These are phyloP conservation scores for Ichneumoninae sp. DNA, from an alignment of 2,888 invertebrate species.

Conservation along the genomic window DNA sequence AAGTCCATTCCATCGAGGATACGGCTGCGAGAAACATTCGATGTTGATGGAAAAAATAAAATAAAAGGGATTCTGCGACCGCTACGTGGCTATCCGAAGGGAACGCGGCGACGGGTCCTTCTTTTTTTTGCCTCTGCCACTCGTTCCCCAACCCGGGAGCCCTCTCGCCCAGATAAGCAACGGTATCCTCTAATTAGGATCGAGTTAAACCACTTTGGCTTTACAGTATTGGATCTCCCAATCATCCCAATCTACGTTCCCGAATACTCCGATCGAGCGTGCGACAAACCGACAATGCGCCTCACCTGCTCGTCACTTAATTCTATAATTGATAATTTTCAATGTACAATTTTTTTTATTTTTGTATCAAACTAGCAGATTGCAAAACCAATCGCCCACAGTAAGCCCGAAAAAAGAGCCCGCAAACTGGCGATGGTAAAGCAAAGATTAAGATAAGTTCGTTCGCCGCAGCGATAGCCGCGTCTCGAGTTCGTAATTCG, in stretches of 20 bases:
- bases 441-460: slow-evolving; percentile 6
- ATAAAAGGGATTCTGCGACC: slow-evolving; percentile 44
- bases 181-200: slow-evolving; percentile 71
- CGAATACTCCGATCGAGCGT: slow-evolving; percentile 18
- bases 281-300: slow-evolving; percentile 34
- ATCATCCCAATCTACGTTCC: slow-evolving; percentile 54
- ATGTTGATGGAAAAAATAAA: slow-evolving; percentile 12
- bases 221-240: slow-evolving; percentile 36
- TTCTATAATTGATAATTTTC: slow-evolving; percentile 7
- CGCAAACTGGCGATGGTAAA: neutral
- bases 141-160: slow-evolving; percentile 47
- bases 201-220: slow-evolving; percentile 68
- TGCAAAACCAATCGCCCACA: slow-evolving; percentile 6
- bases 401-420: neutral
- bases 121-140: slow-evolving; percentile 26
- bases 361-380: neutral
- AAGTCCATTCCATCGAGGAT: slow-evolving; percentile 39
- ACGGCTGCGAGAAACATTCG: slow-evolving; percentile 16
- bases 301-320: slow-evolving; percentile 56
- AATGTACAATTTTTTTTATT: slow-evolving; percentile 3
- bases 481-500: slow-evolving; percentile 39
- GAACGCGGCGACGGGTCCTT: slow-evolving; percentile 37
- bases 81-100: slow-evolving; percentile 20
- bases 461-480: slow-evolving; percentile 21
- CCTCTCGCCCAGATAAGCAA: slow-evolving; percentile 61